Evolutionary conservation across 2,113 vertebrate species (phyloP).

Genomic region (Rhizomys pruinosus): DNA sequence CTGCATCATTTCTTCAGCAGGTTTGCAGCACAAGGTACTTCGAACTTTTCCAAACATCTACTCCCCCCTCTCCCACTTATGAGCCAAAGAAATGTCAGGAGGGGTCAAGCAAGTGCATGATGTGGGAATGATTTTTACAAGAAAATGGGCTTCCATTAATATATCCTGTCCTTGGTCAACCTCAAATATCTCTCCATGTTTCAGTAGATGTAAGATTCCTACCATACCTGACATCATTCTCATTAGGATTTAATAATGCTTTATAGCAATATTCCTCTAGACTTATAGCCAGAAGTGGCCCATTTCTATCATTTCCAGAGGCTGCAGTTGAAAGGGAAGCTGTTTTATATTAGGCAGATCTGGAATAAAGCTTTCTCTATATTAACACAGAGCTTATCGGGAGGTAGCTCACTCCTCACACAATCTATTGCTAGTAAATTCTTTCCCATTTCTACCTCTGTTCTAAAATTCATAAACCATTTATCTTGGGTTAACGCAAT

Average conservation of each 20-base stretch:
- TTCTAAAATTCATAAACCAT: conserved; percentile 72
- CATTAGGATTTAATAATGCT: conserved; percentile 36
- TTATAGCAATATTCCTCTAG: background rate
- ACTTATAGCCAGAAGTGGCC: background rate
- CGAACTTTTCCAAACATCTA: background rate
- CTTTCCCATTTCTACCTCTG: conserved; percentile 46
- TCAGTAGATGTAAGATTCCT: conserved; percentile 8
- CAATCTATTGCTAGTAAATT: conserved; percentile 14
- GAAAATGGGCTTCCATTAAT: background rate
- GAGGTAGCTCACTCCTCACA: background rate
- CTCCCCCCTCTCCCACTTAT: background rate
- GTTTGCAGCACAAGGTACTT: background rate
- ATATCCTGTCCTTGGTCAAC: background rate
- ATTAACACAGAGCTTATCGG: background rate
- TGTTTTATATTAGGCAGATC: background rate
- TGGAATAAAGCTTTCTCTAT: conserved; percentile 38
- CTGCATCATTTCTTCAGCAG: background rate
- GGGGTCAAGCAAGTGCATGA: background rate
- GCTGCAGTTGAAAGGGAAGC: background rate
- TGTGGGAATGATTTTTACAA: background rate
- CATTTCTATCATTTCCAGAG: conserved; percentile 20
- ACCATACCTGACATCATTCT: background rate
- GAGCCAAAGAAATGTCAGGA: background rate
- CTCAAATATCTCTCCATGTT: background rate
- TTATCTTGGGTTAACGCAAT: conserved; percentile 64